Evolutionary conservation across 2,888 invertebrate species (phyloP), one percentile per base, ranked within the genome.

Genomic region (Mechanitis mazaeus): DNA sequence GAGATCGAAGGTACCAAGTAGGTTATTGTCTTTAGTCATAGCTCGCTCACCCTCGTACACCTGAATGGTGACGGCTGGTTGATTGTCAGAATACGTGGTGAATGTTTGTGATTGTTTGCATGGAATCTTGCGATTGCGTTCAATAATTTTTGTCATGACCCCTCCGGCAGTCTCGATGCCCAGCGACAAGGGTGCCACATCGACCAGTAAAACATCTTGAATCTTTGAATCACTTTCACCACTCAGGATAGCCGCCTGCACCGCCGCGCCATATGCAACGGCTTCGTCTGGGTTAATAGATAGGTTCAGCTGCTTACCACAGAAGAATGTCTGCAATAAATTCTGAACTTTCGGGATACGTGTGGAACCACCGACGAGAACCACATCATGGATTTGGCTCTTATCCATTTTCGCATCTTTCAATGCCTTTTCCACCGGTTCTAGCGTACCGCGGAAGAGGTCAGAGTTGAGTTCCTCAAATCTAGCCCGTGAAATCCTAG

Each of bases 251-350:
- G 20, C 94, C 0, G 94, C 94, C 75, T 94, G 94, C 0, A 94
- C 92, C 0, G 94, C 94, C 0, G 94, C 94, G 28, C 94, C 94
- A 75, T 94, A 95, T 0, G 95, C 95, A 3, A 95, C 95, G 0
- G 95, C 95, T 76, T 95, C 95, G 72, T 95, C 95, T 0, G 95
- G 95, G 75, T 95, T 95, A 74, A 95, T 94, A 50, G 94, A 94
- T 50, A 94, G 84, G 76, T 94, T 94, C 28, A 95, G 82, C 50
- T 91, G 87, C 81, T 94, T 95, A 9, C 94, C 94, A 70, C 92
- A 92, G 91, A 95, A 95, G 88, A 93, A 95, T 79, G 93, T 93
- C 80, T 94, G 93, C 45, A 95, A 85, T 68, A 95, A 80, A 64
- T 85, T 93, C 80, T 95, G 95, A 53, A 95, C 92, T 78, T 95